These are phyloP conservation scores for Etia nguti DNA, from an alignment of 2,113 vertebrate genomes.

Conservation along the genomic window DNA sequence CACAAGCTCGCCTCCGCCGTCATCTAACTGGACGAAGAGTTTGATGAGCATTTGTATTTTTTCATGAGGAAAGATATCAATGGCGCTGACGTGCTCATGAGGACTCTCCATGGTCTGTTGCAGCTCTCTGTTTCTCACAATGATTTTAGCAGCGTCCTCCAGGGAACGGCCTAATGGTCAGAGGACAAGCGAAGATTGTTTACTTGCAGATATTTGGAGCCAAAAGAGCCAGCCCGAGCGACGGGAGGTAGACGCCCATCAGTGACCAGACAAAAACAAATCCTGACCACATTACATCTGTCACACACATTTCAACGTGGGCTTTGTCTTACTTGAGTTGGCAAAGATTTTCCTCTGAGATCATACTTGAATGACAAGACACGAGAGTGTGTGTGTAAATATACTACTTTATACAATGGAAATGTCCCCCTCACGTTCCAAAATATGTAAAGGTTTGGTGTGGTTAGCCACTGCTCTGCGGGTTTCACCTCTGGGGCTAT, in stretches of 20 bases:
- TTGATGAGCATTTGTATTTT: neutral
- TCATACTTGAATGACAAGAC: neutral
- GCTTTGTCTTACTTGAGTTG: neutral
- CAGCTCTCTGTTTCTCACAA: slow-evolving; percentile 53
- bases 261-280: slow-evolving; percentile 10
- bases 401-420: neutral
- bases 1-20: neutral
- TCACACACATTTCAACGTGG: neutral
- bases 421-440: neutral
- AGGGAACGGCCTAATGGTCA: slow-evolving; percentile 18
- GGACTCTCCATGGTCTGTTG: slow-evolving; percentile 16
- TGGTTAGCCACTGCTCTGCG: neutral
- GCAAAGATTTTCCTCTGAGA: neutral
- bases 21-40: neutral
- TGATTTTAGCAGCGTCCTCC: slow-evolving; percentile 55
- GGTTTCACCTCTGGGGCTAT: neutral
- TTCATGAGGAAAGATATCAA: neutral
- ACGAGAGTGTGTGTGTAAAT: neutral
- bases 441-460: neutral
- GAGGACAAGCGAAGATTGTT: neutral
- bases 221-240: neutral
- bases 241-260: neutral
- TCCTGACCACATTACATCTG: slow-evolving; percentile 16
- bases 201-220: neutral
- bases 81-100: neutral